Conservation (phyloP, 2,888 invertebrate genomes). For the Vandiemenella viatica region DNA sequence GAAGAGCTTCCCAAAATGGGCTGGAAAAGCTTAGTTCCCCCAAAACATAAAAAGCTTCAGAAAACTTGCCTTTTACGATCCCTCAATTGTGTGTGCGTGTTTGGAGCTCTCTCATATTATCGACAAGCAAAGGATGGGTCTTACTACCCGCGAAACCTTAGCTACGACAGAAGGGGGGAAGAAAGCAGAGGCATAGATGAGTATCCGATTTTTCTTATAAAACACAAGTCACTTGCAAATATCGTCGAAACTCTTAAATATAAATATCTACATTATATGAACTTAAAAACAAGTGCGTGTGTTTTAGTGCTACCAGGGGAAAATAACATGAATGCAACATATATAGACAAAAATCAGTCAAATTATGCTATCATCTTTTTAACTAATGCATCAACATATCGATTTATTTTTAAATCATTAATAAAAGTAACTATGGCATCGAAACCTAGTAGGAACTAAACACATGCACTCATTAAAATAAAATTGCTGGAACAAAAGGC, state of each 20-base stretch:
- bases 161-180: constrained; percentile 32
- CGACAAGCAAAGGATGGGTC: constrained; percentile 15
- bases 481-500: too few species aligned
- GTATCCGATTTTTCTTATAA: constrained; percentile 10
- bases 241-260: constrained; percentile 2
- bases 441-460: too few species aligned
- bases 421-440: too few species aligned
- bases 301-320: too few species aligned
- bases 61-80: constrained; percentile 18
- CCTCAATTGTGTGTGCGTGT: constrained; percentile 14
- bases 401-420: too few species aligned
- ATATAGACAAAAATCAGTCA: too few species aligned
- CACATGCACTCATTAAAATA: too few species aligned
- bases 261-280: constrained; percentile 1
- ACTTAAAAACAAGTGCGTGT: not conserved
- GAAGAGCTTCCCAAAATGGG: constrained; percentile 1
- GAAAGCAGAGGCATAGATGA: constrained; percentile 25
- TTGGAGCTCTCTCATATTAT: constrained; percentile 11
- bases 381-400: too few species aligned
- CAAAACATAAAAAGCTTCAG: constrained; percentile 10
- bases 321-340: too few species aligned
- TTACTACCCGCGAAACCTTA: constrained; percentile 32
- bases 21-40: constrained; percentile 16
- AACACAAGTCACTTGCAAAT: not conserved
- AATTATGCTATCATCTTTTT: too few species aligned